Evolutionary conservation across 2,113 vertebrate species (phyloP).

Genomic region (Oceanites oceanicus): DNA sequence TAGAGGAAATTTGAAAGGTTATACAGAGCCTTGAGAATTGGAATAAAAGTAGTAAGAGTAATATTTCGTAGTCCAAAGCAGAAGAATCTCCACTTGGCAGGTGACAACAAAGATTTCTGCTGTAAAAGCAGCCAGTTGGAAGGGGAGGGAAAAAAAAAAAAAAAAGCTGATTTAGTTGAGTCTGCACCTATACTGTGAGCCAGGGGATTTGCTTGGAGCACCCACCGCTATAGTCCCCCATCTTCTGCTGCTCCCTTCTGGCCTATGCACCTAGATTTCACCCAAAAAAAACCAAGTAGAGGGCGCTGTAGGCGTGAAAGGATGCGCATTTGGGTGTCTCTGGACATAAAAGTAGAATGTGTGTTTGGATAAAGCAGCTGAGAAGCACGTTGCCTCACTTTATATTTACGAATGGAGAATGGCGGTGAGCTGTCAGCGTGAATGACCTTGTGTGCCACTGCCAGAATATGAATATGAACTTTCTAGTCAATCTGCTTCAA

Average conservation of each 20-base stretch:
- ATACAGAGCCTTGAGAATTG: not conserved
- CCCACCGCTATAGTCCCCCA: not conserved
- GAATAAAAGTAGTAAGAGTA: not conserved
- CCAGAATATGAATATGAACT: not conserved
- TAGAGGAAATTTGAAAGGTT: not conserved
- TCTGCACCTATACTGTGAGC: not conserved
- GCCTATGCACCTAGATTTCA: not conserved
- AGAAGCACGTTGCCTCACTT: not conserved
- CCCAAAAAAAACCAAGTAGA: not conserved
- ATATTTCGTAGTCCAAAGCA: not conserved
- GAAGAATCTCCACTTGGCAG: not conserved
- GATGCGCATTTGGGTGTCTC: not conserved
- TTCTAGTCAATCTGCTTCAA: not conserved
- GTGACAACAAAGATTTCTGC: not conserved
- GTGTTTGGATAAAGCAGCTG: not conserved
- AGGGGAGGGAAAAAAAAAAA: not conserved
- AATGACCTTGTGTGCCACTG: not conserved
- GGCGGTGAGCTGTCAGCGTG: not conserved
- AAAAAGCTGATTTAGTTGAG: not conserved
- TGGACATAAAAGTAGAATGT: not conserved
- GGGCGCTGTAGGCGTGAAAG: not conserved
- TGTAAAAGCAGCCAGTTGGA: not conserved
- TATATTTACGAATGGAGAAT: not conserved
- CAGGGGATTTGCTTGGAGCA: not conserved
- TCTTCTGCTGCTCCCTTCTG: not conserved